Evolutionary conservation across 2,113 vertebrate genomes (phyloP), one percentile per base, ranked within the genome.

Genomic region (Myodes glareolus): DNA sequence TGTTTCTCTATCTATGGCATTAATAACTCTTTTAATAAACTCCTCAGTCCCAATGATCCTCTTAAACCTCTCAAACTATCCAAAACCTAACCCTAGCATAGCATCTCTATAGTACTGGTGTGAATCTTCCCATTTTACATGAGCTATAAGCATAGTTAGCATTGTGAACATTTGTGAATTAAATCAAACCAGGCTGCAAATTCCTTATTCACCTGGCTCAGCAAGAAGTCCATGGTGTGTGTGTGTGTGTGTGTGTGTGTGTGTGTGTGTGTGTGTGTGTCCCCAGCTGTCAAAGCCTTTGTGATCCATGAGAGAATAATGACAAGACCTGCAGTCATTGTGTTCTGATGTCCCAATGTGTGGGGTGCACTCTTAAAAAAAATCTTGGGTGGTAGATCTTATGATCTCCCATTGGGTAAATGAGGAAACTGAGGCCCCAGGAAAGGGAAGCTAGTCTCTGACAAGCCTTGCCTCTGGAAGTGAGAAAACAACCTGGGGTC

Each of bases 101-200:
- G 55, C 2, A 39, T 95, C 81, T 93, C 42, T 16, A 6, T 2
- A 75, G 39, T 80, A 36, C n/a, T 55, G 45, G 25, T 19, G 17
- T 27, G 31, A 10, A 70, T n/a, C 31, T 80, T 47, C 63, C 50
- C 25, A 14, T 42, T 91, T 76, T 33, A 9, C 84, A 63, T 47
- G 47, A 82, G 31, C 73, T 73, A 3, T 47, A 76, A 90, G 50
- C 90, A 95, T 31, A 55, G 42, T 81, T 76, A 81, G 89, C 72
- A 77, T 11, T 88, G 42, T 45, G 72, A 94, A 88, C 33, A 52
- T 92, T 95, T 95, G n/a, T 94, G 31, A 94, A 61, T 36, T 77
- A 70, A 92, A 95, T 63, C 81, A 93, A 39, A 33, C 7, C 3
- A 2, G 63, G 27, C 31, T 94, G 50, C 45, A 68, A 14, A 19